phyloP scores from a whole-genome alignment of 2,797 vertebrate genomes.

The Pangasius djambal region DNA sequence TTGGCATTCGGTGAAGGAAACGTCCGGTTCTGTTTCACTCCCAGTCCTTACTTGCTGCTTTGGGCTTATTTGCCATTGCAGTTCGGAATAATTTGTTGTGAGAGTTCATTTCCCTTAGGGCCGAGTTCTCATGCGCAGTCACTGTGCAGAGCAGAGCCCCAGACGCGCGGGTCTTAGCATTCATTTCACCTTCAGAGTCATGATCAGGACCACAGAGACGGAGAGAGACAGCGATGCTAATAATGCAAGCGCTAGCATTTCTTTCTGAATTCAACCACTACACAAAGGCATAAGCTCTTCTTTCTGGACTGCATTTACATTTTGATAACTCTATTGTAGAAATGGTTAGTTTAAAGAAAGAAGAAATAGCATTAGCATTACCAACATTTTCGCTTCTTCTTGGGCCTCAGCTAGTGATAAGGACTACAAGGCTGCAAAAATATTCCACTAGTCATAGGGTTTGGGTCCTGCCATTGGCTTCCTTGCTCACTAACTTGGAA shows the following conservation, averaged over 20 bases:
- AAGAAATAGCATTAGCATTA: neutral
- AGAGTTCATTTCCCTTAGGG: slow-evolving; percentile 20
- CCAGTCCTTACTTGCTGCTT: neutral
- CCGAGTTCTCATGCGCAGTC: slow-evolving; percentile 21
- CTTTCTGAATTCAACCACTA: neutral
- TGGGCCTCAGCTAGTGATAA: neutral
- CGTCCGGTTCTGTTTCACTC: neutral
- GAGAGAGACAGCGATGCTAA: neutral
- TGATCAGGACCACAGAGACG: neutral
- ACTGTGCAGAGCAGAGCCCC: neutral
- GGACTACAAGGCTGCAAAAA: neutral
- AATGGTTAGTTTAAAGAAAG: neutral
- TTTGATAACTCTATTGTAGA: neutral
- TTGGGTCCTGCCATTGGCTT: neutral
- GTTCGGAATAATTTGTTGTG: slow-evolving; percentile 37
- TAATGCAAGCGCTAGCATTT: neutral
- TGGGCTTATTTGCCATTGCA: slow-evolving; percentile 16
- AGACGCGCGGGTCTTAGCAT: neutral
- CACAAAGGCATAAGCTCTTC: neutral
- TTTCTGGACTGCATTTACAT: neutral
- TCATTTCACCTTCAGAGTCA: slow-evolving; percentile 33
- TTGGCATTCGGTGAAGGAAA: neutral
- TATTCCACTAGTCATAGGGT: neutral
- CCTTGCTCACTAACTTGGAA: neutral
- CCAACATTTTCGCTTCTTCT: neutral